Evolutionary conservation across 2,888 invertebrate species (phyloP).

Genomic region (Nebria salina): DNA sequence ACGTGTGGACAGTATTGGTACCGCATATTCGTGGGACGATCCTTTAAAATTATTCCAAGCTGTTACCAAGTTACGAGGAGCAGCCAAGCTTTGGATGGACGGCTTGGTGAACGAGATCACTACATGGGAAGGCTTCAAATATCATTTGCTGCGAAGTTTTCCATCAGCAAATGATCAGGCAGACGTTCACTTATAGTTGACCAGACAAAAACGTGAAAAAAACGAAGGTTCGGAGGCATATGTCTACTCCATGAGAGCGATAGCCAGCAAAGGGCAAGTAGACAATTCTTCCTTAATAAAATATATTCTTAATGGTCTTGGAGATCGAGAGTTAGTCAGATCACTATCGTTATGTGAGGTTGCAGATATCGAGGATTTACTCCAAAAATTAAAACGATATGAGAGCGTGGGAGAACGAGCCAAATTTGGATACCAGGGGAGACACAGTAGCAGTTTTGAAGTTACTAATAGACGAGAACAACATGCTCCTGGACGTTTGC

Average conservation of each 20-base stretch:
- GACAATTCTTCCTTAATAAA: background rate
- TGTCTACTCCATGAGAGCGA: background rate
- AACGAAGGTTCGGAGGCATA: background rate
- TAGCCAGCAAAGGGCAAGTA: background rate
- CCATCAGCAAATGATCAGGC: background rate
- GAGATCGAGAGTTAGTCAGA: slow-evolving; percentile 2
- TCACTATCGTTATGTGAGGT: slow-evolving; percentile 10
- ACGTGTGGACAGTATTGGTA: too few relatives aligned
- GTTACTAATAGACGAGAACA: background rate
- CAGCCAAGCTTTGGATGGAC: too few relatives aligned
- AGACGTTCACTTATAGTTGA: too few relatives aligned
- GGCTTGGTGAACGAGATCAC: background rate
- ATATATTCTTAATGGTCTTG: background rate
- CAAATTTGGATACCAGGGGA: background rate
- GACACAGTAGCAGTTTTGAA: background rate
- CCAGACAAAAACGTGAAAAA: too few relatives aligned
- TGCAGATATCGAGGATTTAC: background rate
- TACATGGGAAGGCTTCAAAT: background rate
- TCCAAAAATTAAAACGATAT: background rate
- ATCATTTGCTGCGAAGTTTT: background rate
- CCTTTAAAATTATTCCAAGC: too few relatives aligned
- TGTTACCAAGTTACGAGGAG: too few relatives aligned
- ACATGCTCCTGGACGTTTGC: background rate
- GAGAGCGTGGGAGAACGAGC: background rate
- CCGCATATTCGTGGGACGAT: too few relatives aligned